Conservation (phyloP, 1,140 invertebrate species). For the Polypedilum pembai region DNA sequence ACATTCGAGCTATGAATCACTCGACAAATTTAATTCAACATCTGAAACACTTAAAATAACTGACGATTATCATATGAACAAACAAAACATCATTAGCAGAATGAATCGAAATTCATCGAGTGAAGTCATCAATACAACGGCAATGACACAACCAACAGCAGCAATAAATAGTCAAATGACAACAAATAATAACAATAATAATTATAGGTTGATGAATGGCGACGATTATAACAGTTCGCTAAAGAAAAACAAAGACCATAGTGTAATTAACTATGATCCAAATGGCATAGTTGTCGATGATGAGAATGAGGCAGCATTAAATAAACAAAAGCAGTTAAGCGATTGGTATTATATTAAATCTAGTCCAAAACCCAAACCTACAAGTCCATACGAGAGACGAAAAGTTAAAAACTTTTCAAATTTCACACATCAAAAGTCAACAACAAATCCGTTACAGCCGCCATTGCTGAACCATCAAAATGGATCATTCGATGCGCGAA, state of each 20-base stretch:
- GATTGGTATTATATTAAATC: constrained; percentile 32
- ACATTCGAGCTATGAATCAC: constrained; percentile 31
- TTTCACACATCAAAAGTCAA: not conserved
- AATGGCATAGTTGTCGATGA: not conserved
- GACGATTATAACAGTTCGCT: constrained; percentile 3
- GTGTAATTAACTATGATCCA: not conserved
- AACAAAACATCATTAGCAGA: constrained; percentile 14
- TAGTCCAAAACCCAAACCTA: constrained; percentile 24
- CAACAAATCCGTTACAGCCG: not conserved
- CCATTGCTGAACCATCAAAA: not conserved
- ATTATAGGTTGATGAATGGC: not conserved
- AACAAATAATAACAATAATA: not conserved
- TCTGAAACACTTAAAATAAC: constrained; percentile 30
- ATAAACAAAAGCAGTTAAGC: constrained; percentile 30
- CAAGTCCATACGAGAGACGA: not conserved
- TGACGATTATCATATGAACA: constrained; percentile 22
- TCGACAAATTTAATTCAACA: constrained; percentile 31
- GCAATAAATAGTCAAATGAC: not conserved
- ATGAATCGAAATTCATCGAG: not conserved
- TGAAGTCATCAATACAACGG: not conserved
- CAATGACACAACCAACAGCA: constrained; percentile 1
- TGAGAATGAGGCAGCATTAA: constrained; percentile 26
- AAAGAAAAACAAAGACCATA: not conserved
- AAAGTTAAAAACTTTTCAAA: not conserved
- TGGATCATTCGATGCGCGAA: not conserved